Conservation (phyloP, 2,888 invertebrate species). For the Drosophila niveifrons region DNA sequence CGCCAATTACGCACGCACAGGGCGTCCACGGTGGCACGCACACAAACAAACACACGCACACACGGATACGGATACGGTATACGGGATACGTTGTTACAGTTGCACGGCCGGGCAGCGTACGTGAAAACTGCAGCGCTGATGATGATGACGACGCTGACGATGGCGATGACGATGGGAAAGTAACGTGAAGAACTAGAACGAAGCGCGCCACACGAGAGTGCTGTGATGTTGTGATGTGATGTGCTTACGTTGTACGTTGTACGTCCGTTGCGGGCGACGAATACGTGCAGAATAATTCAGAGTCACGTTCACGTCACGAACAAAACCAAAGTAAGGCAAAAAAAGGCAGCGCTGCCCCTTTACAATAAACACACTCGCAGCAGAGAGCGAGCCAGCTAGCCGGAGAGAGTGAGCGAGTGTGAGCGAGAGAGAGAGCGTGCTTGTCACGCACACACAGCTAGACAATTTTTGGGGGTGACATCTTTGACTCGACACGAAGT, state of each 20-base stretch:
- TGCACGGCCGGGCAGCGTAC: constrained; percentile 71
- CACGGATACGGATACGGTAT: constrained; percentile 48
- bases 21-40: constrained; percentile 9
- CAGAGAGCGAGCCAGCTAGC: constrained; percentile 11
- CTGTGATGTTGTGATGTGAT: constrained; percentile 1
- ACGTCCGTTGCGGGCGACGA: constrained; percentile 85
- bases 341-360: constrained; percentile 69
- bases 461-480: constrained; percentile 80
- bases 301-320: constrained; percentile 85
- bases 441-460: constrained; percentile 55
- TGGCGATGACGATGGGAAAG: constrained; percentile 38
- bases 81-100: constrained; percentile 52
- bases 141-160: constrained; percentile 17
- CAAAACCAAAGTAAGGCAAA: constrained; percentile 85
- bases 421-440: constrained; percentile 28
- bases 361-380: constrained; percentile 31
- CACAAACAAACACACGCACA: constrained; percentile 26
- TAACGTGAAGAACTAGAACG: constrained; percentile 48
- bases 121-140: constrained; percentile 69
- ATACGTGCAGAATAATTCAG: constrained; percentile 86
- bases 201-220: constrained; percentile 36
- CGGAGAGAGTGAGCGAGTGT: constrained; percentile 12
- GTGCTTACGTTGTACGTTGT: constrained; percentile 58
- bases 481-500: constrained; percentile 79
- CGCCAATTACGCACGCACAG: constrained; percentile 78